Evolutionary conservation across 1,140 invertebrate genomes (phyloP), one percentile per base, ranked within the genome.

Genomic region (Meloidogyne floridensis): DNA sequence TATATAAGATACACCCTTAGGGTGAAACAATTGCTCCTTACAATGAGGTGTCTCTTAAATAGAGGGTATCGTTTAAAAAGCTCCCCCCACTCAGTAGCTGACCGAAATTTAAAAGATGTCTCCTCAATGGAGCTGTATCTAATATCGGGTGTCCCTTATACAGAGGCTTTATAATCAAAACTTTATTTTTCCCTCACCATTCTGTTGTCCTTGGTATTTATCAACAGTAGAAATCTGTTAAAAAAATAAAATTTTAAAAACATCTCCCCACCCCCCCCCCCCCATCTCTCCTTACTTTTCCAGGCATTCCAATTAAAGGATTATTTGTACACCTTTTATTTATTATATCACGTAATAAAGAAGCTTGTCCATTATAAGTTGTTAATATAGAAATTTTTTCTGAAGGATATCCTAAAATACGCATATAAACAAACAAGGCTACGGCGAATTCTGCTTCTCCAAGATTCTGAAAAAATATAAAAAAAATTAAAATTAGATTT

Each of bases 181-280:
- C 32, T 32, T 32, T 32, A 32, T 32, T 32, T 32, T 32, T 32
- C 32, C 59, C 4, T 7, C 2, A 74, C 77, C 97, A 91, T 99
- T 99, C 91, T 99, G 98, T 89, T 99, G 97, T 81, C 98, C 98
- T 90, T 99, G 98, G 90, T 97, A 99, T 88, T 98, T 98, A 91
- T 99, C 98, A 11, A 99, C 98, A 8, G 98, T 99, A 0, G 93
- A 93, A 69, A 93, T 91, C 92, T 92, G 82, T 32, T 42, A n/a
- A 51, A 53, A 80, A 80, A n/a, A 65, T n/a, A 80, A 43, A 20
- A 20, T 80, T 80, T 47, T 72, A 18, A 4, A 11, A 43, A 78
- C 32, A 32, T 32, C 32, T 32, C 32, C 32, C 32, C 32, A 32
- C 32, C 32, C 32, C 2, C 32, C 32, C 32, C 20, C 32, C 32